phyloP scores from a whole-genome alignment of 2,797 vertebrate genomes.

The Myotis myotis region DNA sequence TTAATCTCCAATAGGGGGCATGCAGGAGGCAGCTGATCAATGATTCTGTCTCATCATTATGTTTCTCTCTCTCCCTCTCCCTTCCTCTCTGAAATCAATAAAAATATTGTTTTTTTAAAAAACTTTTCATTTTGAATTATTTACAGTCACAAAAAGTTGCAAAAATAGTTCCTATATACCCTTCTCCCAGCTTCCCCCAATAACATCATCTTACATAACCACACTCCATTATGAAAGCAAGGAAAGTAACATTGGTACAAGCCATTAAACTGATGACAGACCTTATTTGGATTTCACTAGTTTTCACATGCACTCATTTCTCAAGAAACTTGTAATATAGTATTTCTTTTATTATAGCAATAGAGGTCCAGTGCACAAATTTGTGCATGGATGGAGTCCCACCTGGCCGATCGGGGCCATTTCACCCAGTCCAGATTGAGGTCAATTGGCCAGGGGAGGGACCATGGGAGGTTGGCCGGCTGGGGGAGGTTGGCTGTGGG shows the following conservation, averaged over 20 bases:
- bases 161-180: neutral
- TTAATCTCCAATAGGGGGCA: no score
- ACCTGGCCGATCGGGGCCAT: no score
- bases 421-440: no score
- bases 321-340: neutral
- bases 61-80: no score
- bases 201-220: neutral
- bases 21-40: no score
- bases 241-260: neutral
- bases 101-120: neutral
- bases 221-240: neutral
- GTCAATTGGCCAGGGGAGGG: no score
- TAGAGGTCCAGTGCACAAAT: no score
- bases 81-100: no score
- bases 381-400: no score
- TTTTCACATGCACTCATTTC: neutral
- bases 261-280: neutral
- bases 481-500: no score
- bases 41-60: no score
- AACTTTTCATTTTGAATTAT: conserved; percentile 10
- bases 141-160: conserved; percentile 6
- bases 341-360: neutral
- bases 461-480: no score
- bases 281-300: neutral
- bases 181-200: neutral